These are phyloP conservation scores for Pampus argenteus DNA, from an alignment of 2,797 vertebrate genomes.

Conservation along the genomic window DNA sequence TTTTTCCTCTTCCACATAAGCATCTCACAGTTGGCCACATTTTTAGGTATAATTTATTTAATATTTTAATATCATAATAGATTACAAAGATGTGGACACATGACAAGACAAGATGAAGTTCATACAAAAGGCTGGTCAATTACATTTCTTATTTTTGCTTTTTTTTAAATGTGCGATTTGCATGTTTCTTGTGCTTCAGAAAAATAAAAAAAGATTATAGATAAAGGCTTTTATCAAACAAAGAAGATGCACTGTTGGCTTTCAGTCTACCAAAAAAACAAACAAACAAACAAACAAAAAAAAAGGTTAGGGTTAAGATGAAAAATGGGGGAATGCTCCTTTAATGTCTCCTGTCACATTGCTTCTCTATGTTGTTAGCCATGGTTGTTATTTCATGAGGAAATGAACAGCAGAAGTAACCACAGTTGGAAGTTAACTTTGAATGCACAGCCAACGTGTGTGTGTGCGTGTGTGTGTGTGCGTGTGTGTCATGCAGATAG, in stretches of 20 bases:
- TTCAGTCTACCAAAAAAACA: slow-evolving; percentile 12
- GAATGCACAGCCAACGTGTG: slow-evolving; percentile 34
- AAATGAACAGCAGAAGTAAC: slow-evolving; percentile 60
- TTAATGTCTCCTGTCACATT: slow-evolving; percentile 14
- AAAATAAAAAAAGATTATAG: slow-evolving; percentile 2
- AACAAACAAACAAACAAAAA: neutral
- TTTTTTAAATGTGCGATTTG: neutral
- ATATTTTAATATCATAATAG: neutral
- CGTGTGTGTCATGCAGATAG: slow-evolving; percentile 59
- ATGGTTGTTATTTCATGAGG: slow-evolving; percentile 48
- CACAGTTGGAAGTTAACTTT: slow-evolving; percentile 51
- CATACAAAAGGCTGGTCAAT: neutral
- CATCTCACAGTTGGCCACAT: neutral
- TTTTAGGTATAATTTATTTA: neutral
- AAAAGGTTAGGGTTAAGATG: too few species aligned
- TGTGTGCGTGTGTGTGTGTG: slow-evolving; percentile 33
- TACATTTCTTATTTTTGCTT: neutral
- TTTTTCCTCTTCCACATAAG: neutral
- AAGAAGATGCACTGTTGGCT: slow-evolving; percentile 1
- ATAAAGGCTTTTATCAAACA: slow-evolving; percentile 30
- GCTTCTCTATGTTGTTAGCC: slow-evolving; percentile 4
- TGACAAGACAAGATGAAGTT: neutral
- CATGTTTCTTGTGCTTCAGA: slow-evolving; percentile 11
- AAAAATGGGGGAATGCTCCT: slow-evolving; percentile 19
- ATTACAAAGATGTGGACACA: slow-evolving; percentile 11